These are phyloP conservation scores for Pristionchus entomophagus DNA, from an alignment of 2,888 invertebrate species.

Conservation along the genomic window DNA sequence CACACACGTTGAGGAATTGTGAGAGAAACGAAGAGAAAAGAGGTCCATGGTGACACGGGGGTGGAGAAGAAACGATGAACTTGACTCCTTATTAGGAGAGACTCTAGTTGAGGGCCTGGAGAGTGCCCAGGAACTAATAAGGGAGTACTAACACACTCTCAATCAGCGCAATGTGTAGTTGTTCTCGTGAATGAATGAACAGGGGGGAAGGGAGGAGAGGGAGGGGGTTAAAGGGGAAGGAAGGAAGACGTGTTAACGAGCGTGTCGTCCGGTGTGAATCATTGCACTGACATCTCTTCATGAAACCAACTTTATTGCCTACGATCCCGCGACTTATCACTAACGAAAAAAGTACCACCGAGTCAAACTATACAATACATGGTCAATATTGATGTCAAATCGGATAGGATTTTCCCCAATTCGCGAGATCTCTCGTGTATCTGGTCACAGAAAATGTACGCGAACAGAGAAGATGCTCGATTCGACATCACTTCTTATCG, in stretches of 20 bases:
- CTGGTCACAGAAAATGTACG: not conserved
- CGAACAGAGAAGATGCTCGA: not conserved
- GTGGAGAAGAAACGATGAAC: not conserved
- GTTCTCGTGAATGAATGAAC: constrained; percentile 24
- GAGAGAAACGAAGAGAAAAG: not conserved
- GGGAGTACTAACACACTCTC: not conserved
- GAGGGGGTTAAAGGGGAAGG: constrained; percentile 22
- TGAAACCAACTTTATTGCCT: constrained; percentile 38
- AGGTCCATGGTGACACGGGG: not conserved
- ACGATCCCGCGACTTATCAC: constrained; percentile 31
- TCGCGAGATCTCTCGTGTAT: not conserved
- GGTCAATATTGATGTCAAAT: no score
- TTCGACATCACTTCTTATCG: not conserved
- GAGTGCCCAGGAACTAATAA: not conserved
- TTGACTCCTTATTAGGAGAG: constrained; percentile 41
- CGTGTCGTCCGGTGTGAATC: constrained; percentile 34
- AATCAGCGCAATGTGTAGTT: constrained; percentile 1
- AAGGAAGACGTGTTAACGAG: constrained; percentile 35
- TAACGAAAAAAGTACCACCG: not conserved
- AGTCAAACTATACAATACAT: constrained; percentile 24
- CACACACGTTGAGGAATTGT: not conserved
- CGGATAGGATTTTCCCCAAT: no score
- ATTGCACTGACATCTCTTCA: not conserved
- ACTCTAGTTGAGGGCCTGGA: not conserved
- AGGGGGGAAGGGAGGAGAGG: constrained; percentile 9